Percentiles rank a stretch among this genome's conserved stretches.
These are phyloP conservation scores for Eledona agricola DNA, from an alignment of 2,888 invertebrate genomes.

Conservation along the genomic window DNA sequence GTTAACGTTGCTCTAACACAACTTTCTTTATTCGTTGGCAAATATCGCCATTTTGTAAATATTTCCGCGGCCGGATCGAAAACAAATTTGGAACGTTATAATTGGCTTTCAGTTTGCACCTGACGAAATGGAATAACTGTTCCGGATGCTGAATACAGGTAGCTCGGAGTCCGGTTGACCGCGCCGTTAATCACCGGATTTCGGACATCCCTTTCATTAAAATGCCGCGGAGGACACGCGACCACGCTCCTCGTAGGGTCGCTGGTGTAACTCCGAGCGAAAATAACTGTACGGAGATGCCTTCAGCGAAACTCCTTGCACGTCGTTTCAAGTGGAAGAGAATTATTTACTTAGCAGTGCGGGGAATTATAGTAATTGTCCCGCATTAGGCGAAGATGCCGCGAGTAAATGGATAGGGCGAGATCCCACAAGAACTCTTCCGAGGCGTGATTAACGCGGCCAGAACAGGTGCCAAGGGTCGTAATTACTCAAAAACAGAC, in stretches of 20 bases:
- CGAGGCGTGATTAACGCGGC: slow-evolving; percentile 15
- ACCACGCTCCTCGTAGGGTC: slow-evolving; percentile 7
- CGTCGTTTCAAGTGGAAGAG: slow-evolving; percentile 17
- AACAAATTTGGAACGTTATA: slow-evolving; percentile 35
- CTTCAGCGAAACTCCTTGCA: slow-evolving; percentile 27
- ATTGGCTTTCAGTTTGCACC: slow-evolving; percentile 30
- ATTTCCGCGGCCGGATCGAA: slow-evolving; percentile 16
- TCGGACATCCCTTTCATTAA: slow-evolving; percentile 16
- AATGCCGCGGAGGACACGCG: slow-evolving; percentile 34
- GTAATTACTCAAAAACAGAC: too few relatives aligned
- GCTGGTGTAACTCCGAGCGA: slow-evolving; percentile 20
- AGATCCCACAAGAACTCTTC: slow-evolving; percentile 1
- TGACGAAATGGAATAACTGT: slow-evolving; percentile 26
- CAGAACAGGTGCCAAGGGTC: slow-evolving; percentile 8
- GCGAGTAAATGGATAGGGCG: slow-evolving; percentile 3
- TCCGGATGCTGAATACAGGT: slow-evolving; percentile 23
- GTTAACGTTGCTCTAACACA: slow-evolving; percentile 35
- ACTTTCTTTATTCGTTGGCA: slow-evolving; percentile 36
- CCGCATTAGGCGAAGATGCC: slow-evolving; percentile 24
- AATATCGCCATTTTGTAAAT: slow-evolving; percentile 33
- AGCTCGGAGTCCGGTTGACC: slow-evolving; percentile 23
- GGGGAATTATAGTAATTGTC: slow-evolving; percentile 30
- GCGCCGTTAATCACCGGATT: slow-evolving; percentile 27
- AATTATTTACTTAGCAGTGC: slow-evolving; percentile 32
- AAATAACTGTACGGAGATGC: slow-evolving; percentile 37